These are phyloP conservation scores for Cossypha dichroa DNA, from an alignment of 2,797 vertebrate species.

Conservation along the genomic window DNA sequence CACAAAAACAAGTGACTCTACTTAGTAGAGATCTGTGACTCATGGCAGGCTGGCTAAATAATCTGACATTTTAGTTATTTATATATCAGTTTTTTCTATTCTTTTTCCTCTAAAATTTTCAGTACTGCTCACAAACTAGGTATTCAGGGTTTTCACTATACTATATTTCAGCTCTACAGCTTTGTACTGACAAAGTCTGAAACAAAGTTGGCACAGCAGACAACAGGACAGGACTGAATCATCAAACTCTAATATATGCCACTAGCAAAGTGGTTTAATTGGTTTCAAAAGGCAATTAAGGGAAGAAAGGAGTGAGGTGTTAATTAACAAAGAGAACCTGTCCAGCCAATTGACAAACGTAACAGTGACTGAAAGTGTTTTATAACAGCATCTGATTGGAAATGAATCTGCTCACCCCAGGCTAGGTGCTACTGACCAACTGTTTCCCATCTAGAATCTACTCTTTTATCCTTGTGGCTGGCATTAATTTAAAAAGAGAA, in stretches of 20 bases:
- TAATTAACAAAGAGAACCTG: not conserved
- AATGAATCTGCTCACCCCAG: not conserved
- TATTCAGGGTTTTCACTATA: not conserved
- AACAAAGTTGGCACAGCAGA: not conserved
- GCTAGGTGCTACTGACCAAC: not conserved
- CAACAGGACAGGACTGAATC: not conserved
- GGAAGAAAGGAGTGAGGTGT: not conserved
- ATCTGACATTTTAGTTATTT: not conserved
- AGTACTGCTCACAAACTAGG: not conserved
- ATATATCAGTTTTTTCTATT: not conserved
- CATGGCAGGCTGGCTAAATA: slow-evolving; percentile 14
- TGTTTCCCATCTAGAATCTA: not conserved
- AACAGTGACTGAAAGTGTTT: not conserved
- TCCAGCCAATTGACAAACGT: not conserved
- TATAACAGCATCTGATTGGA: not conserved
- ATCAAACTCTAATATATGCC: not conserved
- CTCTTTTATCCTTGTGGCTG: not conserved
- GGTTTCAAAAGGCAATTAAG: not conserved
- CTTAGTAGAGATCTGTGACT: slow-evolving; percentile 4
- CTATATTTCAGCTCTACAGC: not conserved
- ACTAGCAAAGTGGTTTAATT: not conserved
- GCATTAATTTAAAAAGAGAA: not conserved
- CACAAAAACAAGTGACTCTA: slow-evolving; percentile 29
- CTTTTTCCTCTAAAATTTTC: not conserved
- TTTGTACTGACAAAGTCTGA: not conserved